Conservation (phyloP, 2,888 invertebrate species). For the Athalia rosae region DNA sequence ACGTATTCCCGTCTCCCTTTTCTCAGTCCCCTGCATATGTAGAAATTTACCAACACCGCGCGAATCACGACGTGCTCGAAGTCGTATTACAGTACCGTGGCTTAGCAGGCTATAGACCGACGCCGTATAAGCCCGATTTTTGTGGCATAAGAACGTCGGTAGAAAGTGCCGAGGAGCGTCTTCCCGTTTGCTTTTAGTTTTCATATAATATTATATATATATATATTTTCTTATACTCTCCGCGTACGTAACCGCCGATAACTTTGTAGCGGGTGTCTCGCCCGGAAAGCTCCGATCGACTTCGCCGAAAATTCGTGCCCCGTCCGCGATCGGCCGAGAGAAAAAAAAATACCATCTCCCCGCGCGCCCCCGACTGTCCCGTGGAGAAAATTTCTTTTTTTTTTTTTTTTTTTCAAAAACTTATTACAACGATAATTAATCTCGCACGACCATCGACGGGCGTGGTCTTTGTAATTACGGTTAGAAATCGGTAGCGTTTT, state of each 20-base stretch:
- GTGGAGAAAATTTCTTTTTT: too few relatives aligned
- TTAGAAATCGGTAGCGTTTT: constrained; percentile 3
- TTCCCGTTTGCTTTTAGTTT: constrained; percentile 71
- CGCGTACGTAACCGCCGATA: constrained; percentile 2
- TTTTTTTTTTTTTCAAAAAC: not conserved
- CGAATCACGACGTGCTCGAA: not conserved
- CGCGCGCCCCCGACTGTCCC: not conserved
- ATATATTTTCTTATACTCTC: not conserved
- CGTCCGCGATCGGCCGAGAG: too few relatives aligned
- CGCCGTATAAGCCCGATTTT: constrained; percentile 29
- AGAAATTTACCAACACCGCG: not conserved
- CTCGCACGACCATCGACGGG: not conserved
- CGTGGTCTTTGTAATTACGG: constrained; percentile 24
- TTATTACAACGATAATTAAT: not conserved
- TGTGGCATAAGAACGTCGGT: constrained; percentile 58
- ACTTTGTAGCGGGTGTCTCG: constrained; percentile 28
- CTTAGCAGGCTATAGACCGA: constrained; percentile 24
- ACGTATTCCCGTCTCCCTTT: not conserved
- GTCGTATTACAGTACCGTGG: not conserved
- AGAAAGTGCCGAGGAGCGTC: constrained; percentile 71
- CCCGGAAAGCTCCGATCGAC: constrained; percentile 12
- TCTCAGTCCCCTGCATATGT: not conserved
- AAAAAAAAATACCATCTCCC: not conserved
- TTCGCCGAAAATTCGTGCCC: not conserved
- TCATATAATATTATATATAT: constrained; percentile 55